Conservation (phyloP, 2,113 vertebrate genomes). For the Lycaon pictus region DNA sequence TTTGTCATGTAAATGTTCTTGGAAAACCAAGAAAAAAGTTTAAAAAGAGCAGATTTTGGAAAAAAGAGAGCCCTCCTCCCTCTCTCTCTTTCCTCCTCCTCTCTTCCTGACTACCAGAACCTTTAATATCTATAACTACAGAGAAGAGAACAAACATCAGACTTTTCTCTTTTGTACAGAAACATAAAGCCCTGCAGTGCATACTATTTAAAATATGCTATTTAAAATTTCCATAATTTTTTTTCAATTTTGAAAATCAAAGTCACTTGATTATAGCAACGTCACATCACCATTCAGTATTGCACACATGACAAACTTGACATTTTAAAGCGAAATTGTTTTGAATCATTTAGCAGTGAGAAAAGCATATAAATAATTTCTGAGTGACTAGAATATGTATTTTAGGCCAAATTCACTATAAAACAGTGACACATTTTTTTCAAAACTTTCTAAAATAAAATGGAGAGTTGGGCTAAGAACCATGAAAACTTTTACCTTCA, state of each 20-base stretch:
- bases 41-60: neutral
- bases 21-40: neutral
- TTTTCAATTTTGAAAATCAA: slow-evolving; percentile 63
- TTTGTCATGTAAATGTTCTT: neutral
- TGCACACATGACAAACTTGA: slow-evolving; percentile 47
- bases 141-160: slow-evolving; percentile 4
- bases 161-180: neutral
- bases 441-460: slow-evolving; percentile 65
- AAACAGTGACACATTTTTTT: slow-evolving; percentile 43
- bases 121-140: neutral
- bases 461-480: slow-evolving; percentile 35
- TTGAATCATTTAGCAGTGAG: slow-evolving; percentile 66
- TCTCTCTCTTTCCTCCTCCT: neutral
- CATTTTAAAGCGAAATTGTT: slow-evolving; percentile 71
- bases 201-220: slow-evolving; percentile 44
- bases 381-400: slow-evolving; percentile 39
- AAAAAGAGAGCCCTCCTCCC: neutral
- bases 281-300: slow-evolving; percentile 6
- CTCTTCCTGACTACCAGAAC: neutral
- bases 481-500: slow-evolving; percentile 53
- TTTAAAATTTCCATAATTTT: slow-evolving; percentile 40
- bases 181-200: neutral
- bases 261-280: slow-evolving; percentile 46
- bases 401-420: slow-evolving; percentile 64
- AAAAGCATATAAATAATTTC: slow-evolving; percentile 73